Conservation (phyloP, 2,888 invertebrate genomes). For the Sepiola atlantica region DNA sequence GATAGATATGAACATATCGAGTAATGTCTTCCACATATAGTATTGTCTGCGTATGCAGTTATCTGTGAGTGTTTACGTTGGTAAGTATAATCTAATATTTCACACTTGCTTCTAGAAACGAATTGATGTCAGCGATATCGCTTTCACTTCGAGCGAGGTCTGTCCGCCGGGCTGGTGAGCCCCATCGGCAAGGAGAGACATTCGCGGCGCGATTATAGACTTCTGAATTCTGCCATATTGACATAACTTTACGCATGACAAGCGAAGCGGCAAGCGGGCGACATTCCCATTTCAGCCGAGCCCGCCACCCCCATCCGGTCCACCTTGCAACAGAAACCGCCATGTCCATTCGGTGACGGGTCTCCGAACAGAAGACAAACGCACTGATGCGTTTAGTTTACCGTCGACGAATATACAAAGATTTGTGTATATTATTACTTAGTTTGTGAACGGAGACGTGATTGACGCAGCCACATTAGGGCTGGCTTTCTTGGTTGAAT, state of each 20-base stretch:
- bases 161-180: not conserved
- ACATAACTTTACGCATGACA: conserved; percentile 9
- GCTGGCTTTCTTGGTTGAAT: not conserved
- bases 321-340: not conserved
- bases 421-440: not conserved
- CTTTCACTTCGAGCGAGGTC: not conserved
- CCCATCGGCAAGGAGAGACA: not conserved
- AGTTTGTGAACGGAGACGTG: not conserved
- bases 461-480: not conserved
- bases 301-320: not conserved
- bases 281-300: not conserved
- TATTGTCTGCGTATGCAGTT: not conserved
- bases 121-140: not conserved
- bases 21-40: not conserved
- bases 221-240: not conserved
- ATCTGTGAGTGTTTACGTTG: too few species aligned
- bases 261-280: not conserved
- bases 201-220: not conserved
- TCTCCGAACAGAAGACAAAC: not conserved
- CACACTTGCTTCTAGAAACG: not conserved
- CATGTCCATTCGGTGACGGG: not conserved
- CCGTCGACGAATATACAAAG: not conserved
- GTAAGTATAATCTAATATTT: not conserved
- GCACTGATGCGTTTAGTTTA: not conserved
- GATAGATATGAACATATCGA: not conserved